Evolutionary conservation across 2,113 vertebrate species (phyloP).

Genomic region (Takifugu bimaculatus): DNA sequence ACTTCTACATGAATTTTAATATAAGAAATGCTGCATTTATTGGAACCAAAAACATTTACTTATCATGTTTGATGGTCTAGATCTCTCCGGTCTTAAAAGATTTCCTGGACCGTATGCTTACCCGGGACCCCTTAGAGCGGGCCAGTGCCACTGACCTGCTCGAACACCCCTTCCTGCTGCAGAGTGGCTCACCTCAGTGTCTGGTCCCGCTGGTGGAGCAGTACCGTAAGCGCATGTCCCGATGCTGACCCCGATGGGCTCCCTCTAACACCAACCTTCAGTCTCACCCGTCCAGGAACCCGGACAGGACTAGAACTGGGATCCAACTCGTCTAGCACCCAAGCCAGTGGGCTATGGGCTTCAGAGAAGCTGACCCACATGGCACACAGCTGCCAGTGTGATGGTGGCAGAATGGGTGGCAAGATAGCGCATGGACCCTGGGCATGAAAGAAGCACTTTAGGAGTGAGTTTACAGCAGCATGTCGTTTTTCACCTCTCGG

Average conservation of each 20-base stretch:
- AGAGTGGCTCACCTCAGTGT: slow-evolving; percentile 93
- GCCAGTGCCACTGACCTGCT: slow-evolving; percentile 91
- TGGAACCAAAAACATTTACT: neutral
- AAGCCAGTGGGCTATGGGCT: slow-evolving; percentile 28
- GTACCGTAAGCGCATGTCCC: slow-evolving; percentile 88
- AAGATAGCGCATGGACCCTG: slow-evolving; percentile 43
- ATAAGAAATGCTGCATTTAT: no score
- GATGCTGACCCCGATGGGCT: slow-evolving; percentile 65
- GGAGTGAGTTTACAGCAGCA: slow-evolving; percentile 62
- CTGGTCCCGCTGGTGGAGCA: slow-evolving; percentile 94
- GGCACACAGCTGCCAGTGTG: slow-evolving; percentile 31
- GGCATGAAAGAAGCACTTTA: slow-evolving; percentile 68
- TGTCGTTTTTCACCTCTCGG: slow-evolving; percentile 52
- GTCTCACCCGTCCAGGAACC: slow-evolving; percentile 32
- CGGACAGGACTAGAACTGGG: slow-evolving; percentile 25
- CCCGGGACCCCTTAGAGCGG: slow-evolving; percentile 86
- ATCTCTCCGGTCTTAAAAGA: slow-evolving; percentile 92
- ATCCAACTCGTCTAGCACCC: slow-evolving; percentile 32
- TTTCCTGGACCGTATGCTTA: slow-evolving; percentile 95
- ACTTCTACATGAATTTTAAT: no score
- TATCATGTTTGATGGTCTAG: slow-evolving; percentile 63
- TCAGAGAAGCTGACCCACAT: slow-evolving; percentile 36
- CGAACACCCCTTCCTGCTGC: slow-evolving; percentile 94
- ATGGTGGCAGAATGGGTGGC: slow-evolving; percentile 33
- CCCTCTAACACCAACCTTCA: slow-evolving; percentile 14